phyloP scores from a whole-genome alignment of 2,113 vertebrate species.

The Seriola aureovittata region DNA sequence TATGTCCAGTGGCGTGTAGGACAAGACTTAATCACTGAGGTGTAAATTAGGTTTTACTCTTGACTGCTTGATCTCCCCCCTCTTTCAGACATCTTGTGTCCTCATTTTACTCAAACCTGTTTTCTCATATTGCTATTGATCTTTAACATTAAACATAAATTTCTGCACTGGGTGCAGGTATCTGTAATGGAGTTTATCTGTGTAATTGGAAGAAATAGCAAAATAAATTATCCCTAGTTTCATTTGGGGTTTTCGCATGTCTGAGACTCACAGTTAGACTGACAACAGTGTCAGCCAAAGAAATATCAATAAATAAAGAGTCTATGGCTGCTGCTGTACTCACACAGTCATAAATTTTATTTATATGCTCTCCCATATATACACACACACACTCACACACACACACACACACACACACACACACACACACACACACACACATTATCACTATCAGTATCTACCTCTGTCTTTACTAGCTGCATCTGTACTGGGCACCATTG shows the following conservation, averaged over 20 bases:
- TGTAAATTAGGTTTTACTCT: conserved; percentile 14
- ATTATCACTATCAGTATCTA: neutral
- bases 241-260: neutral
- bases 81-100: neutral
- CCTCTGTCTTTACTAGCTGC: conserved; percentile 4
- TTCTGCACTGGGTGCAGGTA: neutral
- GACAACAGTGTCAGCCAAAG: conserved; percentile 2
- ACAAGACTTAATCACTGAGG: neutral
- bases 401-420: neutral
- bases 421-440: neutral
- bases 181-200: neutral
- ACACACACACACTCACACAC: neutral
- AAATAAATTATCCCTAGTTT: neutral
- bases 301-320: conserved; percentile 49
- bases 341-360: neutral
- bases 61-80: neutral
- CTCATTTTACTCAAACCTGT: neutral
- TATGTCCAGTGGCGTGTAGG: neutral
- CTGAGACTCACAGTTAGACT: neutral
- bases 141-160: neutral
- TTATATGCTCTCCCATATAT: neutral
- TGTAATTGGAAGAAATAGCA: neutral
- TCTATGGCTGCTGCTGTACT: conserved; percentile 14
- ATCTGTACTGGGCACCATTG: conserved; percentile 48
- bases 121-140: neutral